Conservation (phyloP, 92 coral and sea anemone species). For the Nematostella vectensis region DNA sequence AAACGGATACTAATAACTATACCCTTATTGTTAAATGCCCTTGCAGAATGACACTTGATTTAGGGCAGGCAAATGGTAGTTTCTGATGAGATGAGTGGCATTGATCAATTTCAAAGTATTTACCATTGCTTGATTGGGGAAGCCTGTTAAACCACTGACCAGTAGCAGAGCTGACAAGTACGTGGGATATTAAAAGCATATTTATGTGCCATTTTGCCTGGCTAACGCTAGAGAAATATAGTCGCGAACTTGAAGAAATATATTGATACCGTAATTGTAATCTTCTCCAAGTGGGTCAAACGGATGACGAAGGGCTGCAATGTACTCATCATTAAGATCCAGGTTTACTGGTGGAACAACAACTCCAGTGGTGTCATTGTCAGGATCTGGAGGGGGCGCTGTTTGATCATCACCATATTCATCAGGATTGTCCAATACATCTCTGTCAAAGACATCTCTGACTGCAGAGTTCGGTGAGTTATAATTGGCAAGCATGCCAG, state of each 20-base stretch:
- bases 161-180: too few relatives aligned
- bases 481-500: constrained; percentile 15
- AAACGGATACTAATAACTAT: too few relatives aligned
- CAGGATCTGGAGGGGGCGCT: constrained; percentile 31
- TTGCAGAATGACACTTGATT: too few relatives aligned
- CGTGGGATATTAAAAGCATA: too few relatives aligned
- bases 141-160: too few relatives aligned
- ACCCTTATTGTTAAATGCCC: too few relatives aligned
- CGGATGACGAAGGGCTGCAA: background rate
- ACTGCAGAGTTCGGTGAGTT: constrained; percentile 17
- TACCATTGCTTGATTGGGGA: too few relatives aligned
- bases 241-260: constrained; percentile 22
- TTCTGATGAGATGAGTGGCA: too few relatives aligned
- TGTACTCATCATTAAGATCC: background rate
- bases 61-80: too few relatives aligned
- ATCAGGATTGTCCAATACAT: constrained; percentile 6
- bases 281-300: constrained; percentile 13
- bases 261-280: constrained; percentile 10
- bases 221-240: background rate
- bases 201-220: too few relatives aligned
- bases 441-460: constrained; percentile 3
- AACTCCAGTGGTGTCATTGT: constrained; percentile 15
- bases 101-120: too few relatives aligned
- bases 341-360: constrained; percentile 4
- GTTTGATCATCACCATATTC: constrained; percentile 19